These are phyloP conservation scores for Fopius arisanus DNA, from an alignment of 1,140 invertebrate species.

Conservation along the genomic window DNA sequence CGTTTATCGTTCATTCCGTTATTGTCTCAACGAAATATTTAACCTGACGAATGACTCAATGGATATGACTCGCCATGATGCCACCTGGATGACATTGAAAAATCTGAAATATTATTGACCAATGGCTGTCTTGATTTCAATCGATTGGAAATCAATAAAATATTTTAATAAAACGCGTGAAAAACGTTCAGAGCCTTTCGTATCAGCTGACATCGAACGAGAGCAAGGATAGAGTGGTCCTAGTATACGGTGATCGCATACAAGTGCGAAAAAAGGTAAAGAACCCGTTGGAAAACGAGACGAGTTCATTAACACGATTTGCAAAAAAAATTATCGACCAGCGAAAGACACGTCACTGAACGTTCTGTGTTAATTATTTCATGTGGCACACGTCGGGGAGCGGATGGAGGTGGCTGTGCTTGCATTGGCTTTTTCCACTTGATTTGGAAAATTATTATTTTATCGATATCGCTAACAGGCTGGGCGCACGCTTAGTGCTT, in stretches of 20 bases:
- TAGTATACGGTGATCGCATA: constrained; percentile 69
- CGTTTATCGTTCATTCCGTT: constrained; percentile 10
- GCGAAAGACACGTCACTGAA: neutral
- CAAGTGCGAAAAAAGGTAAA: constrained; percentile 68
- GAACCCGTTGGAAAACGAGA: constrained; percentile 37
- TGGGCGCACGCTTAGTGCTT: constrained; percentile 4
- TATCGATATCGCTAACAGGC: neutral
- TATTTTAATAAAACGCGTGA: constrained; percentile 19
- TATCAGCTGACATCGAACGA: constrained; percentile 62
- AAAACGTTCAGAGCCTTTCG: constrained; percentile 57
- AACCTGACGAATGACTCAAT: neutral
- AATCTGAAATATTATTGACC: neutral
- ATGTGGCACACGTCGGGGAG: neutral
- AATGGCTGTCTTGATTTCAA: neutral
- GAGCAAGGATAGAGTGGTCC: constrained; percentile 68
- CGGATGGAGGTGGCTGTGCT: neutral
- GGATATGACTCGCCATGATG: neutral
- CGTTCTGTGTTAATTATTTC: neutral
- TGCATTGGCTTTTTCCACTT: constrained; percentile 1
- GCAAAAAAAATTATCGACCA: neutral
- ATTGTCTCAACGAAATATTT: neutral
- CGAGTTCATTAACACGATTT: neutral
- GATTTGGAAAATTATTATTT: neutral
- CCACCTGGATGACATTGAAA: neutral
- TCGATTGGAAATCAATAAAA: constrained; percentile 18